Evolutionary conservation across 2,113 vertebrate species (phyloP).

Genomic region (Oncorhynchus nerka): DNA sequence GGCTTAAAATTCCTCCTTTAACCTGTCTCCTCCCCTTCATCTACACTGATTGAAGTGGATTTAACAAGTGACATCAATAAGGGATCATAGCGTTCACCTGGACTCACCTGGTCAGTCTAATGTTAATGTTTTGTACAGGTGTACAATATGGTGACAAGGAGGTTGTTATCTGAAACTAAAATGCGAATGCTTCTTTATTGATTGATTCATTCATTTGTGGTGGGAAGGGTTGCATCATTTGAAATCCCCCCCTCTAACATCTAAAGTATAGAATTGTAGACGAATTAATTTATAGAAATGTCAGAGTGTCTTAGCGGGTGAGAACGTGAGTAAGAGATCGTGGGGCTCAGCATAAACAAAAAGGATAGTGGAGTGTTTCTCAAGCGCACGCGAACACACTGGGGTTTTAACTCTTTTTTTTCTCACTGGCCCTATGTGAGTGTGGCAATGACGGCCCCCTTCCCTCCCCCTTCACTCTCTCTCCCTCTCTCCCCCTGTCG

Average conservation of each 20-base stretch:
- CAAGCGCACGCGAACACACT: constrained; percentile 47
- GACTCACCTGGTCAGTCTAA: too few species aligned
- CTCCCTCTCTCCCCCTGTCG: constrained; percentile 25
- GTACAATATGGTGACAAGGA: too few species aligned
- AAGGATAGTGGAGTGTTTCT: constrained; percentile 38
- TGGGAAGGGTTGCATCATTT: not conserved
- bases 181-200: too few species aligned
- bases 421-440: constrained; percentile 57
- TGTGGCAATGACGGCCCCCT: constrained; percentile 57
- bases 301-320: not conserved
- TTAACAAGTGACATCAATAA: too few species aligned
- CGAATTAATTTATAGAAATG: constrained; percentile 2
- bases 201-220: too few species aligned
- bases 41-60: too few species aligned
- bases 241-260: too few species aligned
- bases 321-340: constrained; percentile 17
- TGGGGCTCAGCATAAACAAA: constrained; percentile 15
- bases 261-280: not conserved
- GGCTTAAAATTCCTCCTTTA: too few species aligned
- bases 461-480: not conserved
- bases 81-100: too few species aligned
- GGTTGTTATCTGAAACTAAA: too few species aligned
- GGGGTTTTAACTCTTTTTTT: constrained; percentile 57
- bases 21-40: too few species aligned
- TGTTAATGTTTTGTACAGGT: too few species aligned